phyloP scores from a whole-genome alignment of 2,113 vertebrate species.

The Pomatostomus ruficeps region DNA sequence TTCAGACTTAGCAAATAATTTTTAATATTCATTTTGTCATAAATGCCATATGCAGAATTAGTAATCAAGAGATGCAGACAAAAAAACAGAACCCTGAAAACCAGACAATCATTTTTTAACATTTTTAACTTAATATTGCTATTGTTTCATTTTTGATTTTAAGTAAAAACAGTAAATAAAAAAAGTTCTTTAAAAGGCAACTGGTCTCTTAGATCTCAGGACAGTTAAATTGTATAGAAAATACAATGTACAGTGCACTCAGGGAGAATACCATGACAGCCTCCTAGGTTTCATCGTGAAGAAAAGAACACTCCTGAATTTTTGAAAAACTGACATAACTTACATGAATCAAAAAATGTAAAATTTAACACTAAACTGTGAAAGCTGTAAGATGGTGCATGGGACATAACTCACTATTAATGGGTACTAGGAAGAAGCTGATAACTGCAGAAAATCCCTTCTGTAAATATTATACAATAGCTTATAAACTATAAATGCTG shows the following conservation, averaged over 20 bases:
- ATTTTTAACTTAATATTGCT: not conserved
- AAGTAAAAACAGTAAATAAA: not conserved
- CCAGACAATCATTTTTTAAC: not conserved
- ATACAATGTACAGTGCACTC: not conserved
- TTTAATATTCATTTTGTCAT: conserved; percentile 34
- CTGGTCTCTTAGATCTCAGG: not conserved
- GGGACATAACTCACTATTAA: not conserved
- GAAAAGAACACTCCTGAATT: not conserved
- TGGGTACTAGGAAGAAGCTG: not conserved
- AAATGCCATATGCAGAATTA: not conserved
- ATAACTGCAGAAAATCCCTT: not conserved
- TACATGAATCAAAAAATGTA: not conserved
- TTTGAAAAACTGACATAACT: not conserved
- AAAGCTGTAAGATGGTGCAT: not conserved
- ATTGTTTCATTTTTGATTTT: not conserved
- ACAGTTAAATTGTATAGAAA: not conserved
- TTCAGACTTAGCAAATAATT: not conserved
- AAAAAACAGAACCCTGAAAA: not conserved
- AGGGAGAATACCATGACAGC: not conserved
- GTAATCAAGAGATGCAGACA: not conserved
- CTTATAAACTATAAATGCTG: not conserved
- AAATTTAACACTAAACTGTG: not conserved
- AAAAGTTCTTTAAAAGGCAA: not conserved
- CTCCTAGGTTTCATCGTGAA: not conserved
- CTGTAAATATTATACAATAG: not conserved